Base-by-base conservation (phyloP, 2,888 invertebrate species). In the Drosophila limbata region DNA sequence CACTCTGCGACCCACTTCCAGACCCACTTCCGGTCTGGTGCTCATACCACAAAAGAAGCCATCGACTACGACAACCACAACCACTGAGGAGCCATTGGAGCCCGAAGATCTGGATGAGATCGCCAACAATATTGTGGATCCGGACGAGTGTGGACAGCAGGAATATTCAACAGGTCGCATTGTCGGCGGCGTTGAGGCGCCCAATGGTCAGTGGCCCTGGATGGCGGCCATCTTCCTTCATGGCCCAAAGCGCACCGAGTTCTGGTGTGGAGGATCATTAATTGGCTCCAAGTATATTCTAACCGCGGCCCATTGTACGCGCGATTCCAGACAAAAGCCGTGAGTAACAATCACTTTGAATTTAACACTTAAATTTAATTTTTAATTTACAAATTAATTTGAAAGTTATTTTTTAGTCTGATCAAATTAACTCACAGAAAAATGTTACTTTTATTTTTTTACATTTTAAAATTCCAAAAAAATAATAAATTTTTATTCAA, bases 191-290 rank as follows among this genome's bases (percentile, higher is more conserved):
- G 95, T 96, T 60, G 96, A 96, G 90, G 94, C 97, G 0, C 93
- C 95, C 25, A 95, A 97, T 0, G 98, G 98, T 0, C 95, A 97
- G 57, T 98, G 98, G 97, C 98, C 98, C 0, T 98, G 98, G 98
- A 96, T 98, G 96, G 98, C 97, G 0, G 98, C 98, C 1, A 97
- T 98, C 81, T 98, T 96, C 92, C 94, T 98, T 50, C 97, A 97
- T 89, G 97, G 97, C 9, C 95, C 95, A 39, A 95, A 96, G 83
- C 94, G 97, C 28, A 95, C 96, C 0, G 97, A 97, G 92, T 98
- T 97, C 93, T 98, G 98, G 98, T 98, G 98, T 90, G 98, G 98
- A 0, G 98, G 98, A 1, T 96, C 97, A 0, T 93, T 98, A 47
- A 95, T 98, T 51, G 96, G 96, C n/a, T 93, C 95, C 39, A 94